phyloP scores from a whole-genome alignment of 2,888 invertebrate species.

The Temnothorax rugatulus region DNA sequence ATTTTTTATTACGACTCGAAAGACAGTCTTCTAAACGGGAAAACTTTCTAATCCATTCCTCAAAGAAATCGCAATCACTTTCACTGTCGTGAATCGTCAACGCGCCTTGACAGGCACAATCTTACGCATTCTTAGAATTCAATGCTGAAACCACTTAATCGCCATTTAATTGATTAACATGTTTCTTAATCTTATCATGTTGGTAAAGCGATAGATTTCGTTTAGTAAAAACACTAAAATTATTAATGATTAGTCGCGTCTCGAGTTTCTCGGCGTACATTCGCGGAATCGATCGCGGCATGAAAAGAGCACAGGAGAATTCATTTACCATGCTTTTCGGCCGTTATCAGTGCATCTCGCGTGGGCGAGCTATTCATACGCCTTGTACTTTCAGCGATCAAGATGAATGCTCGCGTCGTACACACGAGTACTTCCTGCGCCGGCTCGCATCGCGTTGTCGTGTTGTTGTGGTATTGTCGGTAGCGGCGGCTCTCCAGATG shows the following conservation, averaged over 20 bases:
- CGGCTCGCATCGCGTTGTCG: neutral
- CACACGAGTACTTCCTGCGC: neutral
- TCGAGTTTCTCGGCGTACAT: neutral
- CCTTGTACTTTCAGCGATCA: constrained; percentile 12
- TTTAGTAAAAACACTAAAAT: neutral
- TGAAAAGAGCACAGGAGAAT: neutral
- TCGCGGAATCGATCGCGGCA: constrained; percentile 4
- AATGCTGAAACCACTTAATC: neutral
- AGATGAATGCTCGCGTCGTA: neutral
- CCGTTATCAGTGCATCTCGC: constrained; percentile 33
- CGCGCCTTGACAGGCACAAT: neutral
- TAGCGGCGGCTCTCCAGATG: neutral
- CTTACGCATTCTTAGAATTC: constrained; percentile 17
- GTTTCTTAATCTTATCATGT: neutral
- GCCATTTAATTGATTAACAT: neutral
- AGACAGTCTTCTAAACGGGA: neutral
- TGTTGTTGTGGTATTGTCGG: neutral
- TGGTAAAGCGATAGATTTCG: neutral
- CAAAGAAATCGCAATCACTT: constrained; percentile 18
- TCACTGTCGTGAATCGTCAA: constrained; percentile 14
- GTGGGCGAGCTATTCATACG: neutral
- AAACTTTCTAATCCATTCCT: constrained; percentile 15
- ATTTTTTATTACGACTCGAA: neutral
- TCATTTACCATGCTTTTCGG: neutral
- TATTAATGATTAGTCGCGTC: neutral